phyloP scores from a whole-genome alignment of 2,888 invertebrate species.

The Nomada flava region DNA sequence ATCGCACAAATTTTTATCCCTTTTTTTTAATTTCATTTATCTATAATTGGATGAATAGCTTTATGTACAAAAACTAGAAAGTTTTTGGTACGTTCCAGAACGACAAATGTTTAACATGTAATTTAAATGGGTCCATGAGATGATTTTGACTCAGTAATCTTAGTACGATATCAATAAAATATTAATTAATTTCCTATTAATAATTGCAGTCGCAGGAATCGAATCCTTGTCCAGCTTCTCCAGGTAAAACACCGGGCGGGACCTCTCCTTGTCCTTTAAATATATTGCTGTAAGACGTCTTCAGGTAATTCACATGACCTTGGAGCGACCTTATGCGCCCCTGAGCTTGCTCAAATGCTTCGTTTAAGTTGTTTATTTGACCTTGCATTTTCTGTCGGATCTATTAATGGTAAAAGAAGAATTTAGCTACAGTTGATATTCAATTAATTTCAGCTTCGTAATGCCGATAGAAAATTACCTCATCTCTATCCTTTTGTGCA shows the following conservation, averaged over 20 bases:
- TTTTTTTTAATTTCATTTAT: constrained; percentile 26
- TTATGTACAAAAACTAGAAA: constrained; percentile 13
- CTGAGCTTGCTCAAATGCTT: constrained; percentile 89
- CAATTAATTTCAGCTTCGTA: not conserved
- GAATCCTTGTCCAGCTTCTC: constrained; percentile 73
- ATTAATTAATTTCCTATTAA: constrained; percentile 59
- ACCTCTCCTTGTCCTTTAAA: constrained; percentile 75
- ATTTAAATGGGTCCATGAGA: constrained; percentile 16
- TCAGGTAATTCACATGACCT: constrained; percentile 88
- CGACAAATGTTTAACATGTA: constrained; percentile 14
- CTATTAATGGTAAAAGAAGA: constrained; percentile 77
- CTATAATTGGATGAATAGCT: not conserved
- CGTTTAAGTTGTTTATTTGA: constrained; percentile 88
- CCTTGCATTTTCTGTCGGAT: constrained; percentile 89
- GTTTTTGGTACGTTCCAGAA: constrained; percentile 32
- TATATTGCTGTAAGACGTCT: constrained; percentile 83
- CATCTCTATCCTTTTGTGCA: constrained; percentile 89
- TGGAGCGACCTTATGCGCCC: constrained; percentile 87
- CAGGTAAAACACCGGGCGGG: constrained; percentile 62
- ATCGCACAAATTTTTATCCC: constrained; percentile 26
- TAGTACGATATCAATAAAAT: constrained; percentile 36
- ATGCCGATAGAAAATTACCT: constrained; percentile 79
- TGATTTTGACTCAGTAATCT: constrained; percentile 39
- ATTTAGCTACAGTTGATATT: not conserved
- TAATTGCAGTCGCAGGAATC: constrained; percentile 81